phyloP scores from a whole-genome alignment of 2,113 vertebrate genomes.

The Cygnus buccinator region DNA sequence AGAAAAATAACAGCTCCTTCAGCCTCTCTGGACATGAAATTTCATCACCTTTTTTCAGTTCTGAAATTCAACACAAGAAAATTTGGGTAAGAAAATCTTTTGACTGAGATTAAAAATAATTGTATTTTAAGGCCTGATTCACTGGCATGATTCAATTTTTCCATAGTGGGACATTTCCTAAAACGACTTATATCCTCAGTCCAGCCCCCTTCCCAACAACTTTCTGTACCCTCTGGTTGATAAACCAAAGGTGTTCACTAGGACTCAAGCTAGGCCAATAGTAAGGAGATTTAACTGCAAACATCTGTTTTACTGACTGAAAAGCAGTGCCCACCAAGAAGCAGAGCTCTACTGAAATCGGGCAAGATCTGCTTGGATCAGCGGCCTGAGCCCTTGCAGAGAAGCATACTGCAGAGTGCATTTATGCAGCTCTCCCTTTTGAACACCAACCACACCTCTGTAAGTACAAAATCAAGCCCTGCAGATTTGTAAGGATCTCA shows the following conservation, averaged over 20 bases:
- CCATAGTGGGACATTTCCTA: neutral
- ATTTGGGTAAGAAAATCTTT: neutral
- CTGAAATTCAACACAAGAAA: neutral
- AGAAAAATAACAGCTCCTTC: neutral
- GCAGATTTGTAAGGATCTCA: neutral
- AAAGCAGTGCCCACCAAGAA: neutral
- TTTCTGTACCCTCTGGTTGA: accelerated
- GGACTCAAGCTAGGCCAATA: neutral
- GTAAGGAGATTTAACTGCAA: neutral
- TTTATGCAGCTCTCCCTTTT: neutral
- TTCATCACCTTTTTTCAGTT: neutral
- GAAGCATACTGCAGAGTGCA: neutral
- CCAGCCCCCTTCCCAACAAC: neutral
- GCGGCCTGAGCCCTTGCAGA: neutral
- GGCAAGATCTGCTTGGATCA: neutral
- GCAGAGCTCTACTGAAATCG: neutral
- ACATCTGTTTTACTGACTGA: neutral
- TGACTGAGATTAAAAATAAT: neutral
- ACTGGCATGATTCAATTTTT: neutral
- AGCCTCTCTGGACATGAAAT: accelerated
- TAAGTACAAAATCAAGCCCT: neutral
- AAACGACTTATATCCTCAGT: neutral
- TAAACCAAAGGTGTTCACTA: neutral
- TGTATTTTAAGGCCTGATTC: neutral
- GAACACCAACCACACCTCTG: neutral